Conservation (phyloP, 2,797 vertebrate species). For the Neosalanx taihuensis region DNA sequence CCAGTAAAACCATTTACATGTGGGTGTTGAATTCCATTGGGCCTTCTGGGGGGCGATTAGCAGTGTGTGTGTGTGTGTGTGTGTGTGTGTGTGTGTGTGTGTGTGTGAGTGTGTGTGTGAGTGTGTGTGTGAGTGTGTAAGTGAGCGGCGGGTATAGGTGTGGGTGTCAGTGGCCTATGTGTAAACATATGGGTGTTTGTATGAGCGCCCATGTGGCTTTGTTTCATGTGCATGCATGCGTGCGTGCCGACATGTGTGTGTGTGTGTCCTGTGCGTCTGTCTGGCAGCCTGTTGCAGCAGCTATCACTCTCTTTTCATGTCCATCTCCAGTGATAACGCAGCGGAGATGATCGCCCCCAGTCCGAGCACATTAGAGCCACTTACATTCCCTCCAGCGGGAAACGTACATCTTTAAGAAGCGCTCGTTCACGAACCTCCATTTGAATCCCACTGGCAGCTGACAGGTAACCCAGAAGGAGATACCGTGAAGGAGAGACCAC, state of each 20-base stretch:
- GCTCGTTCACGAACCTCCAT: conserved; percentile 46
- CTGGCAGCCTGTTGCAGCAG: conserved; percentile 57
- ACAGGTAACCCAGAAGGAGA: too few relatives aligned
- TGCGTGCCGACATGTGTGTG: too few relatives aligned
- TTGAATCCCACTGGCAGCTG: too few relatives aligned
- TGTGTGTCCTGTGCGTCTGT: conserved; percentile 15
- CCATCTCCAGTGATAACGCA: conserved; percentile 59
- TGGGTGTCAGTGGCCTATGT: not conserved
- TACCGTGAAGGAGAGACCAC: too few relatives aligned
- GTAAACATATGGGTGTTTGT: too few relatives aligned
- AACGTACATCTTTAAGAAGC: not conserved
- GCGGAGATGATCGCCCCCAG: conserved; percentile 39
- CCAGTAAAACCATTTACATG: conserved; percentile 18
- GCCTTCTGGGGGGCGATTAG: conserved; percentile 17
- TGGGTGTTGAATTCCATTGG: conserved; percentile 6
- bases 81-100: too few relatives aligned
- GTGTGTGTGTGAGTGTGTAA: too few relatives aligned
- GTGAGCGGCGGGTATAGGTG: not conserved
- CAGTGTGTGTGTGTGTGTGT: not conserved
- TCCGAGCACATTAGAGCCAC: conserved; percentile 38
- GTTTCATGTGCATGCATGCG: not conserved
- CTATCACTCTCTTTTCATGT: conserved; percentile 63
- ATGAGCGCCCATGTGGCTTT: not conserved
- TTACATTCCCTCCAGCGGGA: conserved; percentile 11
- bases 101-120: too few relatives aligned